These are phyloP conservation scores for Magallana gigas DNA, from an alignment of 1,140 invertebrate genomes.

Conservation along the genomic window DNA sequence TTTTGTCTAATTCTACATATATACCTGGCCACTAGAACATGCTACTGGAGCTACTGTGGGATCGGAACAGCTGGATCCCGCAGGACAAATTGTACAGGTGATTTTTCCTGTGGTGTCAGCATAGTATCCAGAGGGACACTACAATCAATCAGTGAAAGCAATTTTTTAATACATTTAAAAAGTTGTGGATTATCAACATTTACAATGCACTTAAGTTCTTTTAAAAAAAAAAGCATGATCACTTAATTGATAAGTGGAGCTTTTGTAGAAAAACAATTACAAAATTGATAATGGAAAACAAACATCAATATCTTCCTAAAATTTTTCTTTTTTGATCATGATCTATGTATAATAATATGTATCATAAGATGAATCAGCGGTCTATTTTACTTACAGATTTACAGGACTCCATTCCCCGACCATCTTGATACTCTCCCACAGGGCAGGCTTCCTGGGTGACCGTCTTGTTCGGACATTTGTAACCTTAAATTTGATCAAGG, in stretches of 20 bases:
- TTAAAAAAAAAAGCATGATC: too few relatives aligned
- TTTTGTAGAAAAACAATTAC: too few relatives aligned
- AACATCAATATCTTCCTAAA: too few relatives aligned
- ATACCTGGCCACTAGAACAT: conserved; percentile 70
- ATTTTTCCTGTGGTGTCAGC: conserved; percentile 57
- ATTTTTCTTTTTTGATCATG: too few relatives aligned
- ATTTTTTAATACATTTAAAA: too few relatives aligned
- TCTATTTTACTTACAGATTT: conserved; percentile 65
- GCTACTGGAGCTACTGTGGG: conserved; percentile 59
- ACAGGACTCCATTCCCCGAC: conserved; percentile 68
- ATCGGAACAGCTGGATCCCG: conserved; percentile 71
- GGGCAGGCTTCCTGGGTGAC: conserved; percentile 59
- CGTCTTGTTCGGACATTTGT: conserved; percentile 66
- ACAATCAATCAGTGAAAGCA: conserved; percentile 44
- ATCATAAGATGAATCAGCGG: not conserved
- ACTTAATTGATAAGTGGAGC: too few relatives aligned
- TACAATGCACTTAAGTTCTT: too few relatives aligned
- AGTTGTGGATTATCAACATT: too few relatives aligned
- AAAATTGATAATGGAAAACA: too few relatives aligned
- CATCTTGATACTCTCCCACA: conserved; percentile 72
- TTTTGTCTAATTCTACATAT: not conserved
- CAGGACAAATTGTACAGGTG: conserved; percentile 73
- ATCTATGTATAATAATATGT: not conserved
- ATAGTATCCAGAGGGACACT: conserved; percentile 76
- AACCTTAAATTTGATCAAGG: conserved; percentile 59